Percentiles rank a stretch among this genome's conserved stretches.
Conservation (phyloP, 2,797 vertebrate genomes). For the Coregonus ussuriensis region DNA sequence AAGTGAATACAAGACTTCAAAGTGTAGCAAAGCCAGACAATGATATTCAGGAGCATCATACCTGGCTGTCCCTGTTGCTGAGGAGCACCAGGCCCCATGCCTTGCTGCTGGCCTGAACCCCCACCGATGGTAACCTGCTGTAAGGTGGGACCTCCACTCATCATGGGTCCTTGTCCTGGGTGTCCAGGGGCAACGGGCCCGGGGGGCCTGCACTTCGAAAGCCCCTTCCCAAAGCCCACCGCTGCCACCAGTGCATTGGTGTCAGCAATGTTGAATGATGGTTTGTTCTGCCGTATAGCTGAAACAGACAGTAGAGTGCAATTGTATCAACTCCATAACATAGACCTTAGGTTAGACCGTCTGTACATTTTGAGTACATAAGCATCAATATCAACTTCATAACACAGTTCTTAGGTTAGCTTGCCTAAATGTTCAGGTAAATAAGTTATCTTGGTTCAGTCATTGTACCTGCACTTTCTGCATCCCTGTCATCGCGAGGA, state of each 20-base stretch:
- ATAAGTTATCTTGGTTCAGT: not conserved
- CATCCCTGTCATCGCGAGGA: constrained; percentile 91
- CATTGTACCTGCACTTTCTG: constrained; percentile 84
- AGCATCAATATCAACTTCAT: no score
- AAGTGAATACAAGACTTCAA: not conserved
- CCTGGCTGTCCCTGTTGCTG: constrained; percentile 88
- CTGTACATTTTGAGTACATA: no score
- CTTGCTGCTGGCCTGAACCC: constrained; percentile 76
- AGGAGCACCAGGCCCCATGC: constrained; percentile 77
- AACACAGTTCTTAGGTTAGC: no score
- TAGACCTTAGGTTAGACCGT: no score
- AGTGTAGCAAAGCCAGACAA: not conserved
- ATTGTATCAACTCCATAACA: no score
- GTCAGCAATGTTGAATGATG: constrained; percentile 93
- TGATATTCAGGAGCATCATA: constrained; percentile 46
- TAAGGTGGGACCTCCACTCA: constrained; percentile 86
- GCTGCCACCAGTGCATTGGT: constrained; percentile 95
- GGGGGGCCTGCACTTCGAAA: constrained; percentile 92
- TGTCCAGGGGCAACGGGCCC: constrained; percentile 84
- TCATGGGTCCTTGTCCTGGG: constrained; percentile 81
- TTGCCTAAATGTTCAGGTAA: no score
- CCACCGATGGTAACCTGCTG: constrained; percentile 89
- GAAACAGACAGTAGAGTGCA: constrained; percentile 42
- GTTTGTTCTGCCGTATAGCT: constrained; percentile 88
- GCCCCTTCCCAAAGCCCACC: constrained; percentile 94